A percentile compares a stretch with the other conserved stretches of the same genome.
phyloP scores from a whole-genome alignment of 1,140 invertebrate species.

The Drosophila setifemur region DNA sequence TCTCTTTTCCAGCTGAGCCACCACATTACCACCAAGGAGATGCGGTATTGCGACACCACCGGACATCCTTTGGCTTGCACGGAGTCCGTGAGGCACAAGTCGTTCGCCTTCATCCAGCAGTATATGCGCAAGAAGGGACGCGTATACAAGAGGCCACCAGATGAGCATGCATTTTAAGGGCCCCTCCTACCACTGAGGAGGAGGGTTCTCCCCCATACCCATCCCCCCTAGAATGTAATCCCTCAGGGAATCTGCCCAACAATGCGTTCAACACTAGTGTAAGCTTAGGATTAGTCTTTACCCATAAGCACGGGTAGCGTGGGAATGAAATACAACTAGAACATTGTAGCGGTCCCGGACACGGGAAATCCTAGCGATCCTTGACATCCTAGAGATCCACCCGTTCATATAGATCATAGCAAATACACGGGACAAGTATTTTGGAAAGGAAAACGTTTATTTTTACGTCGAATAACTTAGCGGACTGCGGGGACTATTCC shows the following conservation, averaged over 20 bases:
- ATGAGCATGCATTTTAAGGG: constrained; percentile 57
- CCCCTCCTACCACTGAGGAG: too few relatives aligned
- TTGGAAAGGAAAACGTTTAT: constrained; percentile 41
- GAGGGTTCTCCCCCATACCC: too few relatives aligned
- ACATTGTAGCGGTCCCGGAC: too few relatives aligned
- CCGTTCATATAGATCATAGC: too few relatives aligned
- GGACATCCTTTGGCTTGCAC: constrained; percentile 91
- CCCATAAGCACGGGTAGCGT: too few relatives aligned
- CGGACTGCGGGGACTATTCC: constrained; percentile 12
- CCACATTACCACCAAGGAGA: constrained; percentile 97
- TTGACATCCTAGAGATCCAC: too few relatives aligned
- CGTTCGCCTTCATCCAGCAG: constrained; percentile 96
- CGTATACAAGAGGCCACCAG: constrained; percentile 55
- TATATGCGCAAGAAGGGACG: constrained; percentile 97
- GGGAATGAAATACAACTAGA: background rate
- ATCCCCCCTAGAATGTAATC: too few relatives aligned
- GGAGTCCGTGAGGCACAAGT: constrained; percentile 96
- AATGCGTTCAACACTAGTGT: too few relatives aligned
- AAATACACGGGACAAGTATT: background rate
- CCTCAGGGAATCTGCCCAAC: too few relatives aligned
- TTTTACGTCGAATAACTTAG: constrained; percentile 63
- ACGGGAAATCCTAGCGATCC: too few relatives aligned
- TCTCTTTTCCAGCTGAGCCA: constrained; percentile 92
- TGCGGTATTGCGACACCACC: constrained; percentile 94
- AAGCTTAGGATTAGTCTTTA: too few relatives aligned